Conservation (phyloP, 2,113 vertebrate species). For the Pleuronectes platessa region DNA sequence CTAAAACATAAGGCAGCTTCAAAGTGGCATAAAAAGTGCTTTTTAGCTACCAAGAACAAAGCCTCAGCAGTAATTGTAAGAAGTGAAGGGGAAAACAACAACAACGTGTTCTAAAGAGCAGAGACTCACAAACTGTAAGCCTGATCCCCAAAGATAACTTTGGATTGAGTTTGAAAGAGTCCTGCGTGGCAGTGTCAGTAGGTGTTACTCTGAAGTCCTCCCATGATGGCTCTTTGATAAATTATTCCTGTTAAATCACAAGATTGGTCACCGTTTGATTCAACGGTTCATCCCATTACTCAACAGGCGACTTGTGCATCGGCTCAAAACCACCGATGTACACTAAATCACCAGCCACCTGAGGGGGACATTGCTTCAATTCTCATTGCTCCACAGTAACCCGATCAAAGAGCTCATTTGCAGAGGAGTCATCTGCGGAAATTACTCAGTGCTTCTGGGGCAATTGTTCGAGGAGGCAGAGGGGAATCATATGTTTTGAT, state of each 20-base stretch:
- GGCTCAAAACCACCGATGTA: constrained; percentile 27
- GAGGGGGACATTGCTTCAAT: constrained; percentile 40
- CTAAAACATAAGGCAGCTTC: neutral
- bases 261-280: constrained; percentile 29
- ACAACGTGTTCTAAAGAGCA: neutral
- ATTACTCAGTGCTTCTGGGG: constrained; percentile 59
- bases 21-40: neutral
- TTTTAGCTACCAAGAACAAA: neutral
- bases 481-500: constrained; percentile 62
- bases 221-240: constrained; percentile 13
- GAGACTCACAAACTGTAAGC: neutral
- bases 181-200: neutral
- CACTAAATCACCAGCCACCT: constrained; percentile 25
- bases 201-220: neutral
- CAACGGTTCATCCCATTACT: constrained; percentile 13
- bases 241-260: constrained; percentile 14
- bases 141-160: neutral
- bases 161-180: neutral
- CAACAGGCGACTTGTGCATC: constrained; percentile 31
- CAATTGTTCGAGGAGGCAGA: constrained; percentile 53
- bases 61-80: neutral
- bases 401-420: constrained; percentile 66
- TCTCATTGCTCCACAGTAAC: constrained; percentile 45
- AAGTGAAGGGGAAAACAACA: neutral
- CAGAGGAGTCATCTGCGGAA: constrained; percentile 52